phyloP scores from a whole-genome alignment of 1,140 invertebrate genomes.

The Cydia strobilella region DNA sequence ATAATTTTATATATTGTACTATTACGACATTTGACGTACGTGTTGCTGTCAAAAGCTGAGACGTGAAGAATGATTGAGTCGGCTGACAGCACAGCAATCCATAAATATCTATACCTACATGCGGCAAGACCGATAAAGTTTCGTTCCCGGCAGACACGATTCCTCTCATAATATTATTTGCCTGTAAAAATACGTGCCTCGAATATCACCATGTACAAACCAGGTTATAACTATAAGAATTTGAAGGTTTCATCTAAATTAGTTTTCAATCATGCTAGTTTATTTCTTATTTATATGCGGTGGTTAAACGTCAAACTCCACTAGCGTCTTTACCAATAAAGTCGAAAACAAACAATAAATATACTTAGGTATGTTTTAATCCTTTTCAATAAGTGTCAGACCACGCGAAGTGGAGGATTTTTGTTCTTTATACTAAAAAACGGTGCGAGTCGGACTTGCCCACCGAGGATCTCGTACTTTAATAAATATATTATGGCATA shows the following conservation, averaged over 20 bases:
- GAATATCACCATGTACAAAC: slow-evolving; percentile 48
- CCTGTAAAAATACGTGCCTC: slow-evolving; percentile 49
- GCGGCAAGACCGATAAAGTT: slow-evolving; percentile 49
- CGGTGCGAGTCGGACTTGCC: too few species aligned
- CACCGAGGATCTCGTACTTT: too few species aligned
- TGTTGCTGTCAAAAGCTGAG: slow-evolving; percentile 23
- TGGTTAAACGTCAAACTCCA: too few species aligned
- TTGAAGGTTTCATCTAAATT: slow-evolving; percentile 48
- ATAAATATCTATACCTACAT: slow-evolving; percentile 37
- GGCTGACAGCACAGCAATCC: slow-evolving; percentile 8
- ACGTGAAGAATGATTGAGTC: slow-evolving; percentile 21
- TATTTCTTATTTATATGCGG: slow-evolving; percentile 15
- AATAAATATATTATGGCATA: too few species aligned
- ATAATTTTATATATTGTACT: background rate
- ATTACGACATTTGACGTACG: background rate
- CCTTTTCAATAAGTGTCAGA: too few species aligned
- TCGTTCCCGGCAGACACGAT: slow-evolving; percentile 51
- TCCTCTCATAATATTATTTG: slow-evolving; percentile 63
- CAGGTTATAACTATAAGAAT: slow-evolving; percentile 56
- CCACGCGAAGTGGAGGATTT: too few species aligned
- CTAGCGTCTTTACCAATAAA: too few species aligned
- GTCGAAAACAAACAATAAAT: too few species aligned
- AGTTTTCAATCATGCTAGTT: slow-evolving; percentile 41
- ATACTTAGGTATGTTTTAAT: too few species aligned
- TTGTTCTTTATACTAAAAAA: too few species aligned